Base-by-base conservation (phyloP, 1,140 invertebrate species). In the Potamilus streckersoni region DNA sequence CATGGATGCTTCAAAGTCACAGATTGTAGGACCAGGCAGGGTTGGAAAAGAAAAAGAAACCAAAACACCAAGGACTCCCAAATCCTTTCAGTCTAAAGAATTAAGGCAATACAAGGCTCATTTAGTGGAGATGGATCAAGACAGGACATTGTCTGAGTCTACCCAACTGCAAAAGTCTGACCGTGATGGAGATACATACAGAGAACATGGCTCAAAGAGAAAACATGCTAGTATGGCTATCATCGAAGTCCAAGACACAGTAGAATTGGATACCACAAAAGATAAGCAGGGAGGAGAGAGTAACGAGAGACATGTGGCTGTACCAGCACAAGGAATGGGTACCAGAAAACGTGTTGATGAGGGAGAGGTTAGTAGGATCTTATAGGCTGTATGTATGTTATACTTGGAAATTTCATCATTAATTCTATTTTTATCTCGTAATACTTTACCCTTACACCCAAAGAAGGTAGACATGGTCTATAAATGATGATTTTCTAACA, bases 171-270 rank as follows among this genome's bases (percentile, higher is more conserved):
- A 23, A 68, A 64, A 38, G 60, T 69, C 68, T 8, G 74, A 74
- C 38, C 59, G 61, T 3, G 61, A 66, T 12, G 75, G 59, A 23
- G 70, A 23, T 23, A 38, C 56, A 13, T 60, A 38, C 27, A 57
- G 69, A 15, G 74, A 79, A 31, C 65, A 38, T 8, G 8, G 38
- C 38, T 38, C 38, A n/a, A 73, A 55, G 23, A 76, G 61, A 23
- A 68, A 70, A 55, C 38, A 38, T 38, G 38, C 8, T 38, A 78
- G 73, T 58, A 74, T 74, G 38, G 84, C 81, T 19, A 79, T 86
- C 63, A 79, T 86, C 23, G 81, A 85, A 57, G 83, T 86, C 20
- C 82, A 84, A 72, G 82, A 84, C 69, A 72, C 79, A 15, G 79
- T 85, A 61, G 79, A 82, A 20, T 64, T 85, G 58, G 80, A 83